Evolutionary conservation across 2,888 invertebrate genomes (phyloP).

Genomic region (Andrena flavipes): DNA sequence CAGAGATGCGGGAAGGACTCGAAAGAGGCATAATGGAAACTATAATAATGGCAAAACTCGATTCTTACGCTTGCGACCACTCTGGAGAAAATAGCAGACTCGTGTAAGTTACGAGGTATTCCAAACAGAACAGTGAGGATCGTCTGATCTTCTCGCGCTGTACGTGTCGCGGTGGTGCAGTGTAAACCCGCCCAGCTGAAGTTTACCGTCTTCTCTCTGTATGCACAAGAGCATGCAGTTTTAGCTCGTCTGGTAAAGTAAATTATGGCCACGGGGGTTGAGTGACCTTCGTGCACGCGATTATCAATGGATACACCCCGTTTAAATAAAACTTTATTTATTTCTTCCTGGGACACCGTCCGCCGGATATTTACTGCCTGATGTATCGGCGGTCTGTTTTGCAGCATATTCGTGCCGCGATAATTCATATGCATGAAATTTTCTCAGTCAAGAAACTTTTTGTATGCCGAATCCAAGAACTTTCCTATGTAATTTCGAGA

Average conservation of each 20-base stretch:
- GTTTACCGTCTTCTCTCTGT: conserved; percentile 46
- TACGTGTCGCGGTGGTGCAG: conserved; percentile 12
- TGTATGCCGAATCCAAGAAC: no score
- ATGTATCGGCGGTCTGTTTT: not conserved
- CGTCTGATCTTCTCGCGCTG: conserved; percentile 32
- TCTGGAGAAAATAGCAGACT: conserved; percentile 49
- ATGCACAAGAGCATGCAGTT: conserved; percentile 31
- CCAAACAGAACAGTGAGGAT: conserved; percentile 42
- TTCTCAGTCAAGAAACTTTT: not conserved
- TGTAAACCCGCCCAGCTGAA: conserved; percentile 51
- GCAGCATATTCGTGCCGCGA: not conserved
- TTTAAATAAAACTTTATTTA: conserved; percentile 41
- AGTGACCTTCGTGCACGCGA: conserved; percentile 56
- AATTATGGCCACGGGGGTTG: conserved; percentile 53
- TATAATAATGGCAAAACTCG: conserved; percentile 2
- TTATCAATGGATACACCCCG: conserved; percentile 40
- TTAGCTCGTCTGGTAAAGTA: conserved; percentile 38
- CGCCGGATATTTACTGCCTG: not conserved
- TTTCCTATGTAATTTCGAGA: no score
- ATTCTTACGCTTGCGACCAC: conserved; percentile 5
- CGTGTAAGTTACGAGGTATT: conserved; percentile 59
- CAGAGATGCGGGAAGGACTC: not conserved
- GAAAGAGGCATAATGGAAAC: not conserved
- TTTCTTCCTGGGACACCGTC: not conserved
- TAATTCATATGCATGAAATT: not conserved